These are phyloP conservation scores for Diploscapter pachys DNA, from an alignment of 1,140 invertebrate genomes.

Conservation along the genomic window DNA sequence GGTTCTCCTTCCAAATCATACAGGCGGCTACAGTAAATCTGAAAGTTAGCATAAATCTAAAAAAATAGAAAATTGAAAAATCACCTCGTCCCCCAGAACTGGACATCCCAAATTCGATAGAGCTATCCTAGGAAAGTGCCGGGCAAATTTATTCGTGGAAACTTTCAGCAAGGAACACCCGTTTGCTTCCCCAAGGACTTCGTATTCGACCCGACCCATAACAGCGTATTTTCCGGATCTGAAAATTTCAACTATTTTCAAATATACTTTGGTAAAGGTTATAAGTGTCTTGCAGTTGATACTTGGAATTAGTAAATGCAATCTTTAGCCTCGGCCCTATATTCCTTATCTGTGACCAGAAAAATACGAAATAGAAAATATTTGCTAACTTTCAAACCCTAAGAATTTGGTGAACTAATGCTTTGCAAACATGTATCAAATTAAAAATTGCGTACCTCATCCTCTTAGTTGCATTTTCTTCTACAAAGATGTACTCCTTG, in stretches of 20 bases:
- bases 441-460: background rate
- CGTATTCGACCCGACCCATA: constrained; percentile 9
- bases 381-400: too few relatives aligned
- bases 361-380: too few relatives aligned
- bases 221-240: constrained; percentile 19
- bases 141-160: constrained; percentile 19
- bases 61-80: too few relatives aligned
- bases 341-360: too few relatives aligned
- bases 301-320: too few relatives aligned
- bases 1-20: constrained; percentile 2
- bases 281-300: too few relatives aligned
- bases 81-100: constrained; percentile 2
- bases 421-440: too few relatives aligned
- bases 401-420: too few relatives aligned
- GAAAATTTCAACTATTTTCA: too few relatives aligned
- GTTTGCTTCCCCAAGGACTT: constrained; percentile 5
- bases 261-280: too few relatives aligned
- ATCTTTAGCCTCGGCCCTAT: too few relatives aligned
- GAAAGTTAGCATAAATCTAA: too few relatives aligned
- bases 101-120: constrained; percentile 6
- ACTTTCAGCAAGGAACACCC: constrained; percentile 4
- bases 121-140: constrained; percentile 11
- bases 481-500: constrained; percentile 20
- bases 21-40: constrained; percentile 12
- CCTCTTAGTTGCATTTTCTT: constrained; percentile 12